These are phyloP conservation scores for Vanessa cardui DNA, from an alignment of 2,888 invertebrate species.

Conservation along the genomic window DNA sequence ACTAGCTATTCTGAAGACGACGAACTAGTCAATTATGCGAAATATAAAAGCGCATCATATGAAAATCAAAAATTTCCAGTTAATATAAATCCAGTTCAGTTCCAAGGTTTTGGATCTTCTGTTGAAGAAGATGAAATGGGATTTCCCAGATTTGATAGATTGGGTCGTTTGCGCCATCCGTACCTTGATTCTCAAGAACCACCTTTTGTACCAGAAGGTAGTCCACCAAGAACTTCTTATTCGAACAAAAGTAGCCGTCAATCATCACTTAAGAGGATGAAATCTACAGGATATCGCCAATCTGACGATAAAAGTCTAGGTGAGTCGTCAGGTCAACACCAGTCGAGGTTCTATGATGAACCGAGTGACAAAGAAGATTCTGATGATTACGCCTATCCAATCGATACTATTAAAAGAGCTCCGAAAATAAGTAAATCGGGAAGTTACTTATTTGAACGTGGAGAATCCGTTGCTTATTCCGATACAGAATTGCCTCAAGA, in stretches of 20 bases:
- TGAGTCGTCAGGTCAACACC: conserved; percentile 66
- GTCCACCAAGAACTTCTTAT: conserved; percentile 72
- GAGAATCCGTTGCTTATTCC: conserved; percentile 73
- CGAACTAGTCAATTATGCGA: conserved; percentile 75
- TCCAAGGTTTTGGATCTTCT: conserved; percentile 84
- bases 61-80: conserved; percentile 74
- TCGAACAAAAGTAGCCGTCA: conserved; percentile 78
- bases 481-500: conserved; percentile 72
- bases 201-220: conserved; percentile 75
- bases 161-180: conserved; percentile 81
- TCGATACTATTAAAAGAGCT: conserved; percentile 78
- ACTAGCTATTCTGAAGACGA: conserved; percentile 83
- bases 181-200: conserved; percentile 79
- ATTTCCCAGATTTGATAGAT: conserved; percentile 84
- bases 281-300: conserved; percentile 66
- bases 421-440: conserved; percentile 73
- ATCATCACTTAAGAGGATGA: conserved; percentile 74
- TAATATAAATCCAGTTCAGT: conserved; percentile 77
- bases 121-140: conserved; percentile 87
- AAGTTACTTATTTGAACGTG: conserved; percentile 72
- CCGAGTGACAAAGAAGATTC: conserved; percentile 77
- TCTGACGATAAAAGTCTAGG: conserved; percentile 65
- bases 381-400: conserved; percentile 77
- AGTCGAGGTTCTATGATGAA: conserved; percentile 67
- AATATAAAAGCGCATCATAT: conserved; percentile 67